These are phyloP conservation scores for Hydrochoerus hydrochaeris DNA, from an alignment of 2,113 vertebrate species.

Conservation along the genomic window DNA sequence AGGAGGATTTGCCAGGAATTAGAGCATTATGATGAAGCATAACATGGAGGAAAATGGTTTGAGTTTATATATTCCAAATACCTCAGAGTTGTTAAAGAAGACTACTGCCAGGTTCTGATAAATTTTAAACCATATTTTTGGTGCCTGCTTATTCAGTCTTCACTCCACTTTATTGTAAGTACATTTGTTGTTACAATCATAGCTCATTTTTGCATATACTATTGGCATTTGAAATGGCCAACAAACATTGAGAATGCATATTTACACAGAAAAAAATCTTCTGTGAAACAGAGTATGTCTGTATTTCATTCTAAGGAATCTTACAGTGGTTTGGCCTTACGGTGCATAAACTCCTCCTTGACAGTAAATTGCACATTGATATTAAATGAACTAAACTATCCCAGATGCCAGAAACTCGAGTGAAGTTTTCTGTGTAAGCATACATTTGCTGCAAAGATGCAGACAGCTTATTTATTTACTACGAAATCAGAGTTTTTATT, in stretches of 20 bases:
- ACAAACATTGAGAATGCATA: neutral
- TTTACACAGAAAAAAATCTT: neutral
- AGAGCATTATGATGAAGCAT: conserved; percentile 51
- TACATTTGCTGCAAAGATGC: neutral
- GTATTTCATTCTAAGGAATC: conserved; percentile 17
- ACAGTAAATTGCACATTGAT: neutral
- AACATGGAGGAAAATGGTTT: conserved; percentile 23
- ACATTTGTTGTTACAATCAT: neutral
- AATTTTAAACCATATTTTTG: neutral
- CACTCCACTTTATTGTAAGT: neutral
- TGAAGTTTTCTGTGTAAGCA: neutral
- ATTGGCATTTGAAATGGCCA: conserved; percentile 21
- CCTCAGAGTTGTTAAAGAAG: conserved; percentile 38
- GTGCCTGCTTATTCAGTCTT: neutral
- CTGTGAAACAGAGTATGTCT: neutral
- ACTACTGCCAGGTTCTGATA: conserved; percentile 31
- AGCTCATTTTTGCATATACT: neutral
- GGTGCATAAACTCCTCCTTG: neutral
- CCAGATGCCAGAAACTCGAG: neutral
- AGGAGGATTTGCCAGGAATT: conserved; percentile 64
- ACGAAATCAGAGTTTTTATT: neutral
- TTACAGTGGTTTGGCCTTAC: neutral
- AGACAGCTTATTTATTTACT: conserved; percentile 28
- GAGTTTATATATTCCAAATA: conserved; percentile 52
- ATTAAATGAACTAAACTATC: neutral